Base-by-base conservation (phyloP, 2,888 invertebrate species). In the Eurytoma californica region DNA sequence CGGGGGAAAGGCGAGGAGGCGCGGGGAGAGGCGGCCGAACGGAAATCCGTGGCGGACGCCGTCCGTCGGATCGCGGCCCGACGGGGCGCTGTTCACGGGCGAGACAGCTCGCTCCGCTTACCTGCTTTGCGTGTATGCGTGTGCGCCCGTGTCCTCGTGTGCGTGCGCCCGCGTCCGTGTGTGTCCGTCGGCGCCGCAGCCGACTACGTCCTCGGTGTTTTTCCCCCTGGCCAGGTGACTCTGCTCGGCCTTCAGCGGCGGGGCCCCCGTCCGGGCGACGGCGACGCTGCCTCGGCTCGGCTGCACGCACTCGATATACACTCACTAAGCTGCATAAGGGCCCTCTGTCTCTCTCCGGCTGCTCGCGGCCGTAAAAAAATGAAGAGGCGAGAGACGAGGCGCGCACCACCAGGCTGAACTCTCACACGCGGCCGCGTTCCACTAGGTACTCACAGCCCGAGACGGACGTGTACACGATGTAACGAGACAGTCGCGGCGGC, bases 11-110 rank as follows among this genome's bases (percentile, higher is more conserved):
- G 55, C 13, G 3, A 51, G 53, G 30, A 3, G 58, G 55, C 28
- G 28, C 72, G 49, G 18, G 28, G 58, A 70, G 61, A 68, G 39
- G 55, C 12, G 24, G 20, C 49, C 9, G 69, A 73, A 49, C 77
- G 76, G 70, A 68, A 70, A 79, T 66, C 69, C 60, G 58, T 47
- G 79, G 66, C 58, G 18, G 76, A 20, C 39, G 67, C 49, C 66
- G 57, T 60, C 79, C 79, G 76, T 61, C 79, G 75, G 76, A 72
- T 49, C 72, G 61, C 70, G 67, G 72, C 5, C 79, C 76, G 76
- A 58, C 80, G 80, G 76, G 72, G 72, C 68, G 63, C 80, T 69
- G 66, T 55, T 72, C 76, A 66, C 72, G 51, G 60, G 67, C 53
- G 24, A n/a, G 16, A 53, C 53, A n/a, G 14, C 63, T 30, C n/a